Base-by-base conservation (phyloP, 2,888 invertebrate genomes). In the Megalurothrips usitatus region DNA sequence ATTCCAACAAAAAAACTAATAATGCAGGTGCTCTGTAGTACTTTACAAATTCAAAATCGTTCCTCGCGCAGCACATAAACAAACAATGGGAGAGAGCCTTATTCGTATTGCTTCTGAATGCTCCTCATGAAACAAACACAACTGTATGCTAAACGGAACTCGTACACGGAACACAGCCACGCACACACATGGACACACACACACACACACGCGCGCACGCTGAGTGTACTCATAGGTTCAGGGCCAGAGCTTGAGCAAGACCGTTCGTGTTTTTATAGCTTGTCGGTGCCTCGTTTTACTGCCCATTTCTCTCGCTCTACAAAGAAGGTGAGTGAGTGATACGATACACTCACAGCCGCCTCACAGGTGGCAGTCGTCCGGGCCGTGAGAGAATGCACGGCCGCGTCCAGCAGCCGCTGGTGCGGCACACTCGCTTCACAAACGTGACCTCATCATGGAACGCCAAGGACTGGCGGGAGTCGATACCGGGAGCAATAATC, bases 271-370 rank as follows among this genome's bases (percentile, higher is more conserved):
- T 75, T 75, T 75, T 23, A 75, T 75, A 23, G 68, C 68, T 23
- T 75, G 68, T 75, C 68, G 68, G 68, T 26, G 68, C 68, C 26
- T 75, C n/a, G 68, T 75, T 75, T 75, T 75, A 75, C 23, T 10
- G 68, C 68, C 68, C 68, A 75, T 75, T 75, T 75, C 68, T 75
- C 68, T 75, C 68, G 68, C 68, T 75, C 68, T 75, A 75, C 68
- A 75, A 75, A 75, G 68, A 75, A 75, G 58, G 58, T 19, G 58
- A 17, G 58, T 19, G 58, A 17, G 34, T 17, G 58, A 58, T 17
- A 58, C 14, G 68, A 26, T 26, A 75, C 26, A 43, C 68, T 75
- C 68, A 26, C 68, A 12, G 23, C 58, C 9, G 68, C 68, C 68
- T 14, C 58, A 14, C 58, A 58, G 58, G 58, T 58, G 58, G 58